A percentile compares a stretch with the other conserved stretches of the same genome.
Evolutionary conservation across 2,888 invertebrate species (phyloP).

Genomic region (Cephus nigrinus): DNA sequence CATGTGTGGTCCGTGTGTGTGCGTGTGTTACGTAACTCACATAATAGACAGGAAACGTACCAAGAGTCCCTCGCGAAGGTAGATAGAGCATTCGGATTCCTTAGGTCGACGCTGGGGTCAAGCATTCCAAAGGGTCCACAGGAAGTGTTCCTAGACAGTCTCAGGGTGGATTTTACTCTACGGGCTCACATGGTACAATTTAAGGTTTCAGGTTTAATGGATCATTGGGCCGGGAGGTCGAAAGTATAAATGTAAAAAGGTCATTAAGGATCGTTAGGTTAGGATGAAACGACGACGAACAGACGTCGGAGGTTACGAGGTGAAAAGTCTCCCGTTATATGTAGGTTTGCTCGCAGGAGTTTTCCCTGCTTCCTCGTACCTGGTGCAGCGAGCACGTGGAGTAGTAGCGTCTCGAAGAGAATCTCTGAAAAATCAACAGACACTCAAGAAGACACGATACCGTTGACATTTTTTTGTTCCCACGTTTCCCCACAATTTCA

Average conservation of each 20-base stretch:
- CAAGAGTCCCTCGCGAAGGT: background rate
- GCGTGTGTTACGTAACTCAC: background rate
- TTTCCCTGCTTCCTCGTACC: conserved; percentile 79
- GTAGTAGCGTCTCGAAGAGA: conserved; percentile 83
- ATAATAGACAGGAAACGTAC: background rate
- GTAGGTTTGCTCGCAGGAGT: conserved; percentile 87
- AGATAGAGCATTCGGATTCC: background rate
- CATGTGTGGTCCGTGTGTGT: background rate
- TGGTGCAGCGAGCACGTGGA: conserved; percentile 83
- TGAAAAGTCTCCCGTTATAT: conserved; percentile 70
- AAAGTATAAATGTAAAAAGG: background rate
- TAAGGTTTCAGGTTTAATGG: background rate
- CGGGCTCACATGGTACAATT: background rate
- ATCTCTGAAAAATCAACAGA: conserved; percentile 74
- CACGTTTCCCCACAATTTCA: background rate
- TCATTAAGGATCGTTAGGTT: background rate
- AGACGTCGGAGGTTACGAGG: background rate
- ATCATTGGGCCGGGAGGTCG: background rate
- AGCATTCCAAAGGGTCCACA: background rate
- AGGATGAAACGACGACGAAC: background rate
- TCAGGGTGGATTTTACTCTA: background rate
- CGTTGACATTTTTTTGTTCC: background rate
- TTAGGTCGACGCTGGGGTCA: background rate
- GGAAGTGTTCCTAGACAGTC: background rate
- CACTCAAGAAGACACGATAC: conserved; percentile 33